phyloP scores from a whole-genome alignment of 2,888 invertebrate genomes.

The Hypselothyrea guttata region DNA sequence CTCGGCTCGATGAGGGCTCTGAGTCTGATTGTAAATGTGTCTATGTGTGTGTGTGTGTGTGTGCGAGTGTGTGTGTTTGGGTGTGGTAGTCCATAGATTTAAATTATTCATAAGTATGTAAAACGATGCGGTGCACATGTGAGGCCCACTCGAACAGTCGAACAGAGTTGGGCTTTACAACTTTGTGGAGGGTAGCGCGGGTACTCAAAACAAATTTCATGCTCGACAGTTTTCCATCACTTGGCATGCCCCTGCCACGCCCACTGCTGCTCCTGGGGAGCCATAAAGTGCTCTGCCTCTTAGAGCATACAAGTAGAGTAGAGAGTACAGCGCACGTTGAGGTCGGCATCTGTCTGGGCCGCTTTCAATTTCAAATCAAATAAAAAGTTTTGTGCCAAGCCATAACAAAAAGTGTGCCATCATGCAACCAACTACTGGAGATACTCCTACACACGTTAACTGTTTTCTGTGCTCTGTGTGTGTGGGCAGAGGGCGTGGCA shows the following conservation, averaged over 20 bases:
- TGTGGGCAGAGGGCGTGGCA: no score
- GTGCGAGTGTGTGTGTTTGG: not conserved
- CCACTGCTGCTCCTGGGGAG: not conserved
- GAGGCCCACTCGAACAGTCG: slow-evolving; percentile 8
- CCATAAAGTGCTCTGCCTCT: slow-evolving; percentile 12
- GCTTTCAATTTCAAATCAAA: slow-evolving; percentile 70
- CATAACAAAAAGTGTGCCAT: slow-evolving; percentile 43
- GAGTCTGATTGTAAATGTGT: no score
- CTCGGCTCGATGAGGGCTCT: no score
- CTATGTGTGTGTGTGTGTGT: no score
- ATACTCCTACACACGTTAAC: not conserved
- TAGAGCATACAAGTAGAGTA: not conserved
- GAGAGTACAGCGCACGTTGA: not conserved
- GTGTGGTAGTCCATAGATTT: slow-evolving; percentile 19
- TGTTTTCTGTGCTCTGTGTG: not conserved
- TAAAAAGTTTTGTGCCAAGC: slow-evolving; percentile 55
- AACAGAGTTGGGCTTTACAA: slow-evolving; percentile 22
- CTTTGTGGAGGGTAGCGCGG: slow-evolving; percentile 34
- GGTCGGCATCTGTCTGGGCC: slow-evolving; percentile 48
- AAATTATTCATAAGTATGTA: slow-evolving; percentile 69
- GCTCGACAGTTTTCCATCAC: slow-evolving; percentile 47
- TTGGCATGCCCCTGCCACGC: slow-evolving; percentile 1
- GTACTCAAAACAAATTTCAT: slow-evolving; percentile 49
- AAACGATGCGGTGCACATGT: slow-evolving; percentile 53
- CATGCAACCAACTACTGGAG: slow-evolving; percentile 36